These are phyloP conservation scores for Pterocles burchelli DNA, from an alignment of 2,113 vertebrate genomes.

Conservation along the genomic window DNA sequence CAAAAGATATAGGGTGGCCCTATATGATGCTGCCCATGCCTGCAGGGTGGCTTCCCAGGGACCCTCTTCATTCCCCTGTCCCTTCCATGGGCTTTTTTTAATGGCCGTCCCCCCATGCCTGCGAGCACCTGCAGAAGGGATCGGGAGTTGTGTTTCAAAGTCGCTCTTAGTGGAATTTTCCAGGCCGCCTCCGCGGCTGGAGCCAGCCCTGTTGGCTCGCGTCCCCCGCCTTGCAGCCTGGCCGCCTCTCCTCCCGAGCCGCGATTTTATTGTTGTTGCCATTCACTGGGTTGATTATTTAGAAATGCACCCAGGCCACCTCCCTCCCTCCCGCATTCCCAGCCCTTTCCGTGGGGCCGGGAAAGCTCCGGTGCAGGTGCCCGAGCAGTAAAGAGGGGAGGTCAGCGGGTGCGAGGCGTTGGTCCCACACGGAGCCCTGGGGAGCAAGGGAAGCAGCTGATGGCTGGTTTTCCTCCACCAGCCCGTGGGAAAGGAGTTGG, in stretches of 20 bases:
- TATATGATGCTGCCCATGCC: neutral
- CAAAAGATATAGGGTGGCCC: neutral
- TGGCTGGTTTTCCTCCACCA: slow-evolving; percentile 19
- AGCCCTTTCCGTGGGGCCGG: neutral
- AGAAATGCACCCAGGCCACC: slow-evolving; percentile 19
- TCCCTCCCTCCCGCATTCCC: neutral
- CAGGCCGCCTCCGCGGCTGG: slow-evolving; percentile 51
- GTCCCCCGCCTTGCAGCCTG: slow-evolving; percentile 13
- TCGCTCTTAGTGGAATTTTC: slow-evolving; percentile 67
- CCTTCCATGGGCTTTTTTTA: neutral
- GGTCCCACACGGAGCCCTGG: neutral
- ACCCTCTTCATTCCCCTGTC: neutral
- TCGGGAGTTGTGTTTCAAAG: slow-evolving; percentile 61
- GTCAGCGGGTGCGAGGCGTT: neutral
- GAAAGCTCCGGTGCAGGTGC: neutral
- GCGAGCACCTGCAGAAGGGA: slow-evolving; percentile 57
- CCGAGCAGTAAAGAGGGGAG: neutral
- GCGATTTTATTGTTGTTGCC: slow-evolving; percentile 53
- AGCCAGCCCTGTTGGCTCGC: slow-evolving; percentile 41
- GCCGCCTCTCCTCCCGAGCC: neutral
- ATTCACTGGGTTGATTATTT: slow-evolving; percentile 47
- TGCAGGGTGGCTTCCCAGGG: neutral
- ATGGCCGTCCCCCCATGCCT: neutral
- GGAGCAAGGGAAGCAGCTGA: slow-evolving; percentile 44
- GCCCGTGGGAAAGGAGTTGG: slow-evolving; percentile 66